A percentile compares a stretch with the other conserved stretches of the same genome.
These are phyloP conservation scores for Struthio camelus DNA, from an alignment of 2,113 vertebrate genomes.

Conservation along the genomic window DNA sequence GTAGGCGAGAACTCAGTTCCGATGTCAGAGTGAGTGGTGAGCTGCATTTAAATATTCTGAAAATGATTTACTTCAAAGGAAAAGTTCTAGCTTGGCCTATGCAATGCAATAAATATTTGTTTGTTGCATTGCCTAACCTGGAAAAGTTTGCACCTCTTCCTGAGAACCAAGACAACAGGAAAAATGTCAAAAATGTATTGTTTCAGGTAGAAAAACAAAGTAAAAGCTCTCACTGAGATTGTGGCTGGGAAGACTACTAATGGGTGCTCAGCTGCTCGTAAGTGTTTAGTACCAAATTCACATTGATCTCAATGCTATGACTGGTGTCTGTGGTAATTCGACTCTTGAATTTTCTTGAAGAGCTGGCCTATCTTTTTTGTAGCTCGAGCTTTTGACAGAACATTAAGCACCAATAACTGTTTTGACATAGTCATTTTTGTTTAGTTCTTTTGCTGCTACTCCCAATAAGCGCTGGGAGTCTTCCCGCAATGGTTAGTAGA, in stretches of 20 bases:
- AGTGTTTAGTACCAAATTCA: not conserved
- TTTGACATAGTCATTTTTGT: not conserved
- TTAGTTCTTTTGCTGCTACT: not conserved
- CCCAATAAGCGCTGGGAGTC: not conserved
- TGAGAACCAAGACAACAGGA: not conserved
- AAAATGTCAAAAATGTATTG: slow-evolving; percentile 17
- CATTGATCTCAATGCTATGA: not conserved
- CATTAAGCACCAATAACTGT: not conserved
- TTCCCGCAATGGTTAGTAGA: not conserved
- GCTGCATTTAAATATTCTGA: not conserved
- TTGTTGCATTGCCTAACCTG: not conserved
- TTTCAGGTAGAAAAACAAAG: not conserved
- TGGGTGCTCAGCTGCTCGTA: not conserved
- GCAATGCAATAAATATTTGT: not conserved
- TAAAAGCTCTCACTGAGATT: not conserved
- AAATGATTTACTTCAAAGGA: not conserved
- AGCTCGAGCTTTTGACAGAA: not conserved
- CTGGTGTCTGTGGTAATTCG: not conserved
- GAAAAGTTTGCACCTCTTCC: not conserved
- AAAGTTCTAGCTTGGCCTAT: not conserved
- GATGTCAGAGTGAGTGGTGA: not conserved
- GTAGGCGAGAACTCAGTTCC: not conserved
- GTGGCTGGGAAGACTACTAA: not conserved
- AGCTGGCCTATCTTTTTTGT: not conserved
- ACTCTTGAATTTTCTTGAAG: not conserved